Percentiles rank a stretch among this genome's conserved stretches.
Conservation (phyloP, 2,113 vertebrate species). For the Albula goreensis region DNA sequence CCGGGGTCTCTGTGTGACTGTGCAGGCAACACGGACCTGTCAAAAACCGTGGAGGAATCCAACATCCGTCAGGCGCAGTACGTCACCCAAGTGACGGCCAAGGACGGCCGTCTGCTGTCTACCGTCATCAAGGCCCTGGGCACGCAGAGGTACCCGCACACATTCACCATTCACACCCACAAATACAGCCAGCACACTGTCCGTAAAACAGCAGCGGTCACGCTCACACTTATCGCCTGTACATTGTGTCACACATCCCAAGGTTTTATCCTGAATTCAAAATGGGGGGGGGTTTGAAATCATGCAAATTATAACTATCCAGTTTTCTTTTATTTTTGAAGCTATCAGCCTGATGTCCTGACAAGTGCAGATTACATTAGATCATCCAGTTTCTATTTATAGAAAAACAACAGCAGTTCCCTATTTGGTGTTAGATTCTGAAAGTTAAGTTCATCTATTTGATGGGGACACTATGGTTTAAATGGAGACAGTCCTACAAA, state of each 20-base stretch:
- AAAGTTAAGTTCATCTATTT: not conserved
- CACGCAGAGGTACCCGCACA: slow-evolving; percentile 72
- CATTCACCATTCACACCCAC: too few relatives aligned
- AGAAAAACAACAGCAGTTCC: not conserved
- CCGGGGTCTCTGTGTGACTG: slow-evolving; percentile 91
- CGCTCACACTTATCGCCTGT: too few relatives aligned
- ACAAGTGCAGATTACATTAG: not conserved
- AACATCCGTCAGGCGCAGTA: slow-evolving; percentile 79
- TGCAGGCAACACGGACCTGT: slow-evolving; percentile 72
- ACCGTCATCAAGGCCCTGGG: slow-evolving; percentile 87
- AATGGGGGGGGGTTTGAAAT: too few relatives aligned
- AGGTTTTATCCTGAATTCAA: too few relatives aligned
- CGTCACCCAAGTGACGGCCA: slow-evolving; percentile 85
- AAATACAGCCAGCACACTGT: not conserved
- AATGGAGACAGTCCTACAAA: too few relatives aligned
- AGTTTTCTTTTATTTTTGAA: not conserved
- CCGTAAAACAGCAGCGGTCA: too few relatives aligned
- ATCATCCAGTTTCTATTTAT: not conserved
- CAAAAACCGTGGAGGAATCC: slow-evolving; percentile 80
- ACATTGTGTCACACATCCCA: too few relatives aligned
- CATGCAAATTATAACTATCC: too few relatives aligned
- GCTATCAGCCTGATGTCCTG: not conserved
- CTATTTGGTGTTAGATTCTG: not conserved
- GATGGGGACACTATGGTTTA: too few relatives aligned
- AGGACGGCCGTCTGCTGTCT: slow-evolving; percentile 84